Conservation (phyloP, 2,888 invertebrate genomes). For the Patella ulyssiponensis region DNA sequence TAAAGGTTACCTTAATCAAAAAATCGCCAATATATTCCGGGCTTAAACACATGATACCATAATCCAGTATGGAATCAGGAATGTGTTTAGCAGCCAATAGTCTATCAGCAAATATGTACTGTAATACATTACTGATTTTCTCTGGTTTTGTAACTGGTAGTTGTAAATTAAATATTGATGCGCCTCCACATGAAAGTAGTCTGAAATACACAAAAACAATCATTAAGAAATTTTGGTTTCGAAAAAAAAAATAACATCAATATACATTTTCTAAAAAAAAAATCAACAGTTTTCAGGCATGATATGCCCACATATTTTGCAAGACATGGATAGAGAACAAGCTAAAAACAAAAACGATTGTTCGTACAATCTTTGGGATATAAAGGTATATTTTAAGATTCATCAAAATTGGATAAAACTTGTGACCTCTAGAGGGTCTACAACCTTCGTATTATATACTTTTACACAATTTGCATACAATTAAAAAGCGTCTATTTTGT, state of each 20-base stretch:
- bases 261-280: not conserved
- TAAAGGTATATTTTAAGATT: too few species aligned
- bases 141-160: slow-evolving; percentile 50
- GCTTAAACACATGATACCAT: slow-evolving; percentile 58
- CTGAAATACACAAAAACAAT: slow-evolving; percentile 41
- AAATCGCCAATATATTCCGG: slow-evolving; percentile 63
- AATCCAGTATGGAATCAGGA: slow-evolving; percentile 38
- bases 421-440: too few species aligned
- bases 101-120: slow-evolving; percentile 56
- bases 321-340: not conserved
- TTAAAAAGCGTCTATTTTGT: too few species aligned
- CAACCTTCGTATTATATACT: too few species aligned
- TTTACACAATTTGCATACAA: too few species aligned
- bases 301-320: not conserved
- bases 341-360: not conserved
- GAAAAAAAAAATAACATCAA: too few species aligned
- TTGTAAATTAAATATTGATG: slow-evolving; percentile 48
- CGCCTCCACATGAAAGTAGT: slow-evolving; percentile 58
- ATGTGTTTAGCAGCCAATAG: slow-evolving; percentile 24
- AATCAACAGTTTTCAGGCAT: too few species aligned
- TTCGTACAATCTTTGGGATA: too few species aligned
- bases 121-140: slow-evolving; percentile 47
- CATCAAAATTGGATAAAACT: too few species aligned
- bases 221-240: not conserved
- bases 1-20: slow-evolving; percentile 53